A percentile compares a stretch with the other conserved stretches of the same genome.
Evolutionary conservation across 2,797 vertebrate species (phyloP).

Genomic region (Anas flavirostris): DNA sequence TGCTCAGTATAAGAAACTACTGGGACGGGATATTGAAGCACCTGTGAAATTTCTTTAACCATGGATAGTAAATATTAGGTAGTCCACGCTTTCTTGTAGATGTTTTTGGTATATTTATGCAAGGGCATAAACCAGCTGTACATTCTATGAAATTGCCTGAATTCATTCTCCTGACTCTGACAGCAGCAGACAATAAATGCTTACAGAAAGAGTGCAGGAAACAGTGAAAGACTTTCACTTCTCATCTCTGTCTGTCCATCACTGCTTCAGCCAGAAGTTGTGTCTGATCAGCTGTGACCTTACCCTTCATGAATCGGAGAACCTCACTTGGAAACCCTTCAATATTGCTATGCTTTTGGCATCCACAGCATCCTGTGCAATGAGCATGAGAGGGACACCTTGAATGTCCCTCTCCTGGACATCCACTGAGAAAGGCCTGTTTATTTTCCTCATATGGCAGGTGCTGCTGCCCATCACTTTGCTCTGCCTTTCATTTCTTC

Average conservation of each 20-base stretch:
- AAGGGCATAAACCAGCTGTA: background rate
- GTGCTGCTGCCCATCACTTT: background rate
- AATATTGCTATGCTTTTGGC: background rate
- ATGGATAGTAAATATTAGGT: background rate
- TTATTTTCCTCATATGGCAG: background rate
- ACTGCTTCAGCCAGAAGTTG: background rate
- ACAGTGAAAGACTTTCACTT: conserved; percentile 45
- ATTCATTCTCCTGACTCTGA: background rate
- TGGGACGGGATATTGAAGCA: background rate
- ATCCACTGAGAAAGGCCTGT: background rate
- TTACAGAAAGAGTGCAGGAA: background rate
- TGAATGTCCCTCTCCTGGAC: background rate
- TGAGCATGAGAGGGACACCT: background rate
- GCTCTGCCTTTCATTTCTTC: background rate
- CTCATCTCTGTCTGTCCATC: conserved; percentile 5
- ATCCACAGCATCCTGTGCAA: background rate
- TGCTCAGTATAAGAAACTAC: background rate
- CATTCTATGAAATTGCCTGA: background rate
- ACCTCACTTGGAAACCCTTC: background rate
- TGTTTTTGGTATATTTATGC: background rate
- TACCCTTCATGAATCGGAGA: background rate
- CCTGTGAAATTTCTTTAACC: background rate
- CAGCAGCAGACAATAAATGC: background rate
- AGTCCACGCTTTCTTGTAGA: background rate
- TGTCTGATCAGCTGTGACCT: background rate